Evolutionary conservation across 2,797 vertebrate species (phyloP).

Genomic region (Ptychadena robeensis): DNA sequence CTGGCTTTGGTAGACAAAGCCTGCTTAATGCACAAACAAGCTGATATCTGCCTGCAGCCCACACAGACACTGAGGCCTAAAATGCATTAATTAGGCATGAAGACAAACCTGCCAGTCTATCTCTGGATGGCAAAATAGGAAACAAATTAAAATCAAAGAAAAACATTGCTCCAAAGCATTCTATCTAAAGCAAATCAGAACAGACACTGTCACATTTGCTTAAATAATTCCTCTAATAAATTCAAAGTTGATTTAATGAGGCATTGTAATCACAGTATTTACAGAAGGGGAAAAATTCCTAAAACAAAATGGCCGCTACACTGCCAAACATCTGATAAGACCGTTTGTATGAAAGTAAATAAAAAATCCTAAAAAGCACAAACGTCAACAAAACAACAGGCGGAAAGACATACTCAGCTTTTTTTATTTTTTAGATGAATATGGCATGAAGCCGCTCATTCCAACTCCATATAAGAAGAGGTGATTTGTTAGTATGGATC

Average conservation of each 20-base stretch:
- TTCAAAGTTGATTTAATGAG: slow-evolving; percentile 56
- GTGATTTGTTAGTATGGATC: slow-evolving; percentile 63
- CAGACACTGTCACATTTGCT: slow-evolving; percentile 59
- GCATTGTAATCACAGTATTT: slow-evolving; percentile 35
- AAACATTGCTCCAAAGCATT: slow-evolving; percentile 55
- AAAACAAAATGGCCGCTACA: slow-evolving; percentile 31
- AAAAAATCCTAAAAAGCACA: slow-evolving; percentile 57
- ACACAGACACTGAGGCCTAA: slow-evolving; percentile 20
- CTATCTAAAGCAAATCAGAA: slow-evolving; percentile 52
- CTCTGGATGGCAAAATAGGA: slow-evolving; percentile 37
- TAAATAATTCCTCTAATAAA: slow-evolving; percentile 53
- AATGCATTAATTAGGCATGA: slow-evolving; percentile 55
- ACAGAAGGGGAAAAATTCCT: background rate
- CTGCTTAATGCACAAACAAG: slow-evolving; percentile 34
- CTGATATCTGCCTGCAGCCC: slow-evolving; percentile 32
- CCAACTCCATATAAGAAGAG: slow-evolving; percentile 59
- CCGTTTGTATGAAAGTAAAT: slow-evolving; percentile 39
- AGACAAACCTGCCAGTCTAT: slow-evolving; percentile 35
- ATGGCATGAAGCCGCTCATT: slow-evolving; percentile 39
- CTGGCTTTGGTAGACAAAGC: slow-evolving; percentile 24
- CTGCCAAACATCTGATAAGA: slow-evolving; percentile 52
- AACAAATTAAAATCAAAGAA: slow-evolving; percentile 57
- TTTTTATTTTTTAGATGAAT: slow-evolving; percentile 14
- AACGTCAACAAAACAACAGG: slow-evolving; percentile 50
- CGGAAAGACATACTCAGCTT: background rate